A percentile compares a stretch with the other conserved stretches of the same genome.
Evolutionary conservation across 2,113 vertebrate genomes (phyloP).

Genomic region (Amphilophus citrinellus): DNA sequence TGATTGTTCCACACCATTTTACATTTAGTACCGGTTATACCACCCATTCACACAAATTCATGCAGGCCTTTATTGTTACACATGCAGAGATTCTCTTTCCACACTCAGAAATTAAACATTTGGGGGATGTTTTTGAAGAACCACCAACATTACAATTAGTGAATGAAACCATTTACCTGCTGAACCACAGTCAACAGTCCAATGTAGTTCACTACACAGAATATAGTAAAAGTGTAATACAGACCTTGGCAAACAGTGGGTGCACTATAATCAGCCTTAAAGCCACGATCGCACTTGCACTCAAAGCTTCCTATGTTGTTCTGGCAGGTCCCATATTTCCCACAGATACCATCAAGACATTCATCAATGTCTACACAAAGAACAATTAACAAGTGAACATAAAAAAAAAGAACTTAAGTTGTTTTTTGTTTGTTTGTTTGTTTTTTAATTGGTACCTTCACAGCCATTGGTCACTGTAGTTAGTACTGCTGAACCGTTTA

Average conservation of each 20-base stretch:
- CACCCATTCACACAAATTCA: neutral
- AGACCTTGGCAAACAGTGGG: conserved; percentile 57
- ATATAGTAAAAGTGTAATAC: neutral
- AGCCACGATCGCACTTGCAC: conserved; percentile 44
- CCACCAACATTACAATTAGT: too few relatives aligned
- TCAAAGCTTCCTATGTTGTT: conserved; percentile 47
- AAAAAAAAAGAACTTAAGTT: neutral
- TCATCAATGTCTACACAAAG: conserved; percentile 56
- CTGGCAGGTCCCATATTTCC: conserved; percentile 15
- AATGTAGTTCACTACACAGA: neutral
- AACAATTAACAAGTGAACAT: neutral
- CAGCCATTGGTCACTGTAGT: neutral
- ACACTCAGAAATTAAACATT: neutral
- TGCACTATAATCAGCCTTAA: fast-evolving
- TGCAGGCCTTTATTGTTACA: neutral
- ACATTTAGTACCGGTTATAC: neutral
- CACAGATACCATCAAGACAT: conserved; percentile 49
- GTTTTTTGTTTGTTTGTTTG: neutral
- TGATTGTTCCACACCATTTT: neutral
- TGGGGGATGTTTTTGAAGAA: too few relatives aligned
- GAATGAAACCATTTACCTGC: too few relatives aligned
- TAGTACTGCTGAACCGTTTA: neutral
- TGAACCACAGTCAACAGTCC: too few relatives aligned
- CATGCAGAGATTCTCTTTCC: neutral
- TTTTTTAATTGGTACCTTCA: conserved; percentile 31